Evolutionary conservation across 2,888 invertebrate species (phyloP), one percentile per base, ranked within the genome.

Genomic region (Nymphalis c-album): DNA sequence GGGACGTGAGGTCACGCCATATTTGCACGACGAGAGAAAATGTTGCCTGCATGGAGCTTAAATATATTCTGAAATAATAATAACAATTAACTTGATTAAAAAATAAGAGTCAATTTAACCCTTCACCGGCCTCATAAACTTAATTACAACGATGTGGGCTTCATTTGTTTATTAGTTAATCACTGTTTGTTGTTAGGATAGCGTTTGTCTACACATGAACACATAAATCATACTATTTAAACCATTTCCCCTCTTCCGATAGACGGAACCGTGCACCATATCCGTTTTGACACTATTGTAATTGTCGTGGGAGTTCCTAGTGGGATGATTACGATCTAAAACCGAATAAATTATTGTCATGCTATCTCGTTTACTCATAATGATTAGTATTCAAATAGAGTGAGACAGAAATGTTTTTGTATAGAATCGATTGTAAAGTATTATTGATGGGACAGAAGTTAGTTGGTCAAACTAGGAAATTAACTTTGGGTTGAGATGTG

Each of bases 281-380:
- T 90, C 91, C 91, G 90, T 79, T 87, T 86, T 83, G 81, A 85
- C 86, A 84, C 81, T 75, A 72, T 78, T 78, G 81, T 86, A 86
- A 89, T 87, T 85, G 82, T 80, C 87, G 89, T 89, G 90, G 81
- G 90, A 89, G 77, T 75, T 73, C 68, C 75, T 71, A 71, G 55
- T 77, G 10, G 40, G 6, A 73, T 73, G 69, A 71, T 70, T 72
- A 71, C 75, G 70, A 78, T 78, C 78, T 77, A 80, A 76, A 81
- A 79, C 74, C 76, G 77, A 75, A 78, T 83, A 83, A 87, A 74
- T 80, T 84, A 85, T 81, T 69, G 73, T 57, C 13, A 59, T 67
- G 17, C 31, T 26, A 64, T 75, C 70, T 82, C 83, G 74, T 77
- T 64, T 75, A 82, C 72, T 47, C 71, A 70, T 76, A 57, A 20